A percentile compares a stretch with the other conserved stretches of the same genome.
phyloP scores from a whole-genome alignment of 2,888 invertebrate species.

The Hypomecis atomaria region DNA sequence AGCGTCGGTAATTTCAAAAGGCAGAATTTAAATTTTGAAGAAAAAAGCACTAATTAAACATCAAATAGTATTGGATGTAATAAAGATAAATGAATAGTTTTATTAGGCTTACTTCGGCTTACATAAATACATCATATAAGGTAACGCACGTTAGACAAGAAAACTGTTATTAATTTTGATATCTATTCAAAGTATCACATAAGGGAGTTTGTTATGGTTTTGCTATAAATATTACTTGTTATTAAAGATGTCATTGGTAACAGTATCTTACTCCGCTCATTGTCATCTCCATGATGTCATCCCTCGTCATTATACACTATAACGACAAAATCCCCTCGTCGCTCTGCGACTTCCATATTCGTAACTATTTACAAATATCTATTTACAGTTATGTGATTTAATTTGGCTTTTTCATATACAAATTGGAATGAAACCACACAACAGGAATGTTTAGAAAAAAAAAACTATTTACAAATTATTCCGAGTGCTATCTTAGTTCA shows the following conservation, averaged over 20 bases:
- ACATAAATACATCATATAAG: slow-evolving; percentile 49
- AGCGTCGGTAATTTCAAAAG: slow-evolving; percentile 34
- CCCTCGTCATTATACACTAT: slow-evolving; percentile 52
- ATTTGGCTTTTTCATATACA: slow-evolving; percentile 73
- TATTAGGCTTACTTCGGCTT: slow-evolving; percentile 47
- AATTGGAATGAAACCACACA: slow-evolving; percentile 78
- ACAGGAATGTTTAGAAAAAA: slow-evolving; percentile 78
- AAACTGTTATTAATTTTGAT: slow-evolving; percentile 44
- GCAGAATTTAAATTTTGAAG: slow-evolving; percentile 6
- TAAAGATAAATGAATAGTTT: slow-evolving; percentile 22
- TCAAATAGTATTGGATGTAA: slow-evolving; percentile 7
- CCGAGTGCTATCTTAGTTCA: slow-evolving; percentile 45
- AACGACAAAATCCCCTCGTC: slow-evolving; percentile 62
- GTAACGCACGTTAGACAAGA: slow-evolving; percentile 45
- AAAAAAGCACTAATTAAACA: slow-evolving; percentile 7
- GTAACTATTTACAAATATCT: slow-evolving; percentile 79
- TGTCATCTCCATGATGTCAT: slow-evolving; percentile 61
- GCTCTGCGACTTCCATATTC: slow-evolving; percentile 76
- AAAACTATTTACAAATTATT: slow-evolving; percentile 67
- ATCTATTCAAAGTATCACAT: slow-evolving; percentile 53
- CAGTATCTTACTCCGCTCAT: slow-evolving; percentile 62
- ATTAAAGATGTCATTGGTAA: slow-evolving; percentile 68
- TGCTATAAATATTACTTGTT: slow-evolving; percentile 48
- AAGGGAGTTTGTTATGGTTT: slow-evolving; percentile 49
- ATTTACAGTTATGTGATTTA: slow-evolving; percentile 78